Evolutionary conservation across 2,797 vertebrate genomes (phyloP), one percentile per base, ranked within the genome.

Genomic region (Gallinago nigripennis): DNA sequence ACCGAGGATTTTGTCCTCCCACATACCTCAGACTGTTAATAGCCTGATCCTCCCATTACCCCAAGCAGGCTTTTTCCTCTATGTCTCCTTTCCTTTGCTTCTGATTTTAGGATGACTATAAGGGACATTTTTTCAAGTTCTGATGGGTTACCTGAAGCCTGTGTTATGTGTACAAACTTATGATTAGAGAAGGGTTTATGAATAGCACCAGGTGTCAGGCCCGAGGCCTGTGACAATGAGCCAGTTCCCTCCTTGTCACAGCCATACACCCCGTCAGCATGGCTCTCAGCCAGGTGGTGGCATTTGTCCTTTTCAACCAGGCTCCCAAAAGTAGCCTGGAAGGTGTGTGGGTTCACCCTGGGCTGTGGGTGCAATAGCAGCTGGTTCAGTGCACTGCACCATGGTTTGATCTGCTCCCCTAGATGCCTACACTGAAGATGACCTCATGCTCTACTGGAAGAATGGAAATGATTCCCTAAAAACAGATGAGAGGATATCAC

Each of bases 361-460:
- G 39, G 28, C 58, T 81, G 12, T 37, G 24, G 15, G 56, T 5
- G 5, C 6, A 6, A 28, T 11, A 31, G 41, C 23, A 54, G 18
- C 37, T 58, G 53, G n/a, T 51, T 88, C 66, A 50, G 28, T 56
- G 56, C 66, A 35, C 35, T 54, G 19, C 41, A 48, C 64, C 11
- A 28, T 88, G 16, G 21, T 91, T 61, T 73, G 24, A 48, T 82
- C 41, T 85, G 19, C 63, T 86, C 51, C 75, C 84, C 31, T 91
- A 99, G 99, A 99, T 94, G 99, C 99, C 17, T 99, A 99, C 73
- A 99, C 99, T 2, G 99, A 99, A 76, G 99, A 99, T 24, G 99
- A 99, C 95, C 98, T 99, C 70, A 99, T 99, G 99, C 97, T 99
- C 9, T 99, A 99, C 97, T 99, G 99, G 99, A 99, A 99, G 96